Conservation (phyloP, 2,888 invertebrate genomes). For the Machimus rusticus region DNA sequence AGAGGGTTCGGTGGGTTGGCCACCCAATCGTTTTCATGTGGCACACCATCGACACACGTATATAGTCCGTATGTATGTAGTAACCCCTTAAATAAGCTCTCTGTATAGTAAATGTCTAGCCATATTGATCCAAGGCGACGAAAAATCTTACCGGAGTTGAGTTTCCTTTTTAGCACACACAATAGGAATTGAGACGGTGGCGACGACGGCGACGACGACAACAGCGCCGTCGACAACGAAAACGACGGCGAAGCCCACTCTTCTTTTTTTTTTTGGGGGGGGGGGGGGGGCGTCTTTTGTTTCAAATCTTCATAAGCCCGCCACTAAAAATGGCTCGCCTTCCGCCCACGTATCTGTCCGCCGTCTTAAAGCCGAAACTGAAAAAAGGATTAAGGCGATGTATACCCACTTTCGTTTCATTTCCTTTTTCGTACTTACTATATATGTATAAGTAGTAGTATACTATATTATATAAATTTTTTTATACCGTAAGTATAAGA, state of each 20-base stretch:
- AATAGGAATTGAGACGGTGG: conserved; percentile 26
- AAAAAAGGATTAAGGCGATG: background rate
- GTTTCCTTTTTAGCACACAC: conserved; percentile 19
- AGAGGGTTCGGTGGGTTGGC: background rate
- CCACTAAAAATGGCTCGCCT: background rate
- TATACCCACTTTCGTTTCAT: background rate
- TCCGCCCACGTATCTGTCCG: background rate
- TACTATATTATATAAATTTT: no score
- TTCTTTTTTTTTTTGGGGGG: no score
- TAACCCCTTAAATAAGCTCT: conserved; percentile 35
- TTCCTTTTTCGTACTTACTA: background rate
- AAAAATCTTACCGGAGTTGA: conserved; percentile 32
- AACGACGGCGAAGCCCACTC: background rate
- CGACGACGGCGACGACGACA: background rate
- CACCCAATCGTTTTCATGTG: background rate
- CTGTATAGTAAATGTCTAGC: conserved; percentile 47
- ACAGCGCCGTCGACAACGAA: background rate
- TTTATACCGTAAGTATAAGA: background rate
- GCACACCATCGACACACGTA: background rate
- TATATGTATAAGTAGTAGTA: no score
- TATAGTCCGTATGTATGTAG: background rate
- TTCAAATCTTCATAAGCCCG: background rate
- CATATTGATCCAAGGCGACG: conserved; percentile 48
- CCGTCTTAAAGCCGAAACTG: conserved; percentile 2
- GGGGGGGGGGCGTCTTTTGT: background rate